These are phyloP conservation scores for Macrosiphum euphorbiae DNA, from an alignment of 2,888 invertebrate genomes.

Conservation along the genomic window DNA sequence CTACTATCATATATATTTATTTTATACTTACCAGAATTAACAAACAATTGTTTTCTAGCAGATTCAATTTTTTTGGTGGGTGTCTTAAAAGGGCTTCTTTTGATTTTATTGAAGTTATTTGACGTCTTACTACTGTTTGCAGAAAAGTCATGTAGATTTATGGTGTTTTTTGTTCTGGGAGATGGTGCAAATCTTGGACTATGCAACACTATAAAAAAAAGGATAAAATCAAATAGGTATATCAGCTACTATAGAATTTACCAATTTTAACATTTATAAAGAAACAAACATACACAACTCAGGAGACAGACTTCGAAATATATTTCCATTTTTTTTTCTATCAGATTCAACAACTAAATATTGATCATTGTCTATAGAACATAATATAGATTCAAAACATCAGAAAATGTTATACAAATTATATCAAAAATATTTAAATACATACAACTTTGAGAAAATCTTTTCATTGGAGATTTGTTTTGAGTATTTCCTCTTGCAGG, in stretches of 20 bases:
- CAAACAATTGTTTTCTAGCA: slow-evolving; percentile 14
- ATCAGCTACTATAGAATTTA: background rate
- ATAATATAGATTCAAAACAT: background rate
- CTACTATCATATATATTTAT: background rate
- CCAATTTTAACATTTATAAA: slow-evolving; percentile 12
- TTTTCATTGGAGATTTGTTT: slow-evolving; percentile 9
- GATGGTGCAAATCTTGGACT: background rate
- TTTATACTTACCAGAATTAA: slow-evolving; percentile 16
- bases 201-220: background rate
- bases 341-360: background rate
- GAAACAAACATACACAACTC: slow-evolving; percentile 10
- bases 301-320: background rate
- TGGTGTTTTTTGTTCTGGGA: background rate
- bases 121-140: too few relatives aligned
- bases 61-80: background rate
- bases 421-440: background rate
- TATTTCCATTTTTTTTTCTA: background rate
- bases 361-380: background rate
- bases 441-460: background rate
- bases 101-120: background rate
- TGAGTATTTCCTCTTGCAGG: background rate
- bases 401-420: background rate
- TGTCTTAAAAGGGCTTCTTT: background rate
- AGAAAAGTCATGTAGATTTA: too few relatives aligned
- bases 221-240: background rate